Evolutionary conservation across 53 echinoderm and acorn worm species (phyloP), one percentile per base, ranked within the genome.

Genomic region (Temnopleurus reevesii): DNA sequence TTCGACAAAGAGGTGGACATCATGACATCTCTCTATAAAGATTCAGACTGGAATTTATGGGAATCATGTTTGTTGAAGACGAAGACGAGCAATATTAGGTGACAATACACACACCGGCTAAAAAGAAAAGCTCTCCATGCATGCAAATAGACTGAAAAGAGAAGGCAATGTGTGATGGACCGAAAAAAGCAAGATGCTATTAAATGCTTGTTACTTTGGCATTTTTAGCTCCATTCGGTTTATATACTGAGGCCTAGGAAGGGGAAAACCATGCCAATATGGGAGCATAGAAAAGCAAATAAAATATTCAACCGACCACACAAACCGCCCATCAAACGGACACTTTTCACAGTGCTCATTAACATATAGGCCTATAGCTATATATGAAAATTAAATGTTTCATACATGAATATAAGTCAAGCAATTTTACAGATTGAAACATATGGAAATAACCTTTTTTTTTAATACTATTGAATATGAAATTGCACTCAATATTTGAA

Each of bases 141-240:
- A 41, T 71, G 43, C 71, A 71, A 35, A 65, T 65, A n/a, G 71
- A 38, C 41, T 71, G 44, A 71, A 71, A 41, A 71, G 38, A 19
- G 41, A 41, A 63, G 34, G 13, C 5, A 63, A 63, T 43, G 71
- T 21, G 36, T 71, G 35, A 5, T 8, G 6, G 21, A 71, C 38
- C 41, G 41, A 41, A 71, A 71, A n/a, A 63, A 5, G 10, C 18
- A 15, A 63, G 63, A 63, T 30, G 63, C n/a, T 33, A 33, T 5
- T 63, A 41, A n/a, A 71, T 41, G 71, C 41, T 64, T 64, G 33
- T 12, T 35, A 64, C 0, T 34, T 33, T 64, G 17, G 17, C 33
- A 64, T 71, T 36, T 71, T 41, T 71, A 71, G n/a, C n/a, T n/a
- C n/a, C 71, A 71, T 41, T 1, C 4, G 12, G 21, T 71, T 36